Base-by-base conservation (phyloP, 2,113 vertebrate species). In the Hemiscyllium ocellatum region DNA sequence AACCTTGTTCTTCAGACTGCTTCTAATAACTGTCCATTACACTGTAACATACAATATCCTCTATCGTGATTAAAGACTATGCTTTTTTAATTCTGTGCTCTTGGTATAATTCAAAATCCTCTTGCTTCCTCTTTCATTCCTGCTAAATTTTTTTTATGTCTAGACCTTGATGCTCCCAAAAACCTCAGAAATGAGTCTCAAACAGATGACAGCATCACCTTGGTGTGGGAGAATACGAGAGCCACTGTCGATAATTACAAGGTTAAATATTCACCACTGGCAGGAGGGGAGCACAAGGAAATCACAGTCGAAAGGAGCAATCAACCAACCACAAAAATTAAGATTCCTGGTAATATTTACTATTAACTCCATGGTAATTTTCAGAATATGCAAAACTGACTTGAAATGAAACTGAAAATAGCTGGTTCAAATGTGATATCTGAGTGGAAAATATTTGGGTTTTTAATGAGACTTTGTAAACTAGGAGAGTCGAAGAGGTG, bases 241-340 rank as follows among this genome's bases (percentile, higher is more conserved):
- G 98, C 99, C 0, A 96, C 97, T 0, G 97, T 98, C 0, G 98
- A 98, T 86, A 98, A 96, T 96, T 99, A 99, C 95, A 97, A 99
- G 72, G 98, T 99, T 96, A 99, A 99, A 96, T 99, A 98, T 0
- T 99, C 99, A 17, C 98, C 99, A 78, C 98, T 99, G 96, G 98
- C 99, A 6, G 99, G 99, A 95, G 99, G 98, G 0, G 98, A 98
- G 80, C 99, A 99, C 0, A 97, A 98, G 0, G 99, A 99, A 96
- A 87, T 98, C 26, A 98, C 98, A 0, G 98, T 99, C 96, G 97
- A 97, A 2, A 97, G 97, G 33, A 98, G 98, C 96, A 97, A 95
- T 47, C 97, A 98, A 95, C 97, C 97, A 95, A 98, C 97, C 83
- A 99, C 99, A 52, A 98, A 98, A 97, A 97, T 98, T 83, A 99